Base-by-base conservation (phyloP, 1,140 invertebrate genomes). In the Aricia agestis region DNA sequence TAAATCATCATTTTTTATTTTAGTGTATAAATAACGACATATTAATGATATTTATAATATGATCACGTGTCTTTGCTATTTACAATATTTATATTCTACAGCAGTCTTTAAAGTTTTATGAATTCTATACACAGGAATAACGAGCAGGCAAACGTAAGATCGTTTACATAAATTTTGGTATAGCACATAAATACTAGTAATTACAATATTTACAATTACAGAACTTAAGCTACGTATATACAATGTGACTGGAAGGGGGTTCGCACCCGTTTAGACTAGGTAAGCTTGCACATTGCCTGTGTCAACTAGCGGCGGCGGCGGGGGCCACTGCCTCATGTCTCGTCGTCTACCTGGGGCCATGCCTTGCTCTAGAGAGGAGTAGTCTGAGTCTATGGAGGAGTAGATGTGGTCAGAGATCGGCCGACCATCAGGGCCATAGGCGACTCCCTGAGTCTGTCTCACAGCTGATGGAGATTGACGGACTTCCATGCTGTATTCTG, bases 381-480 rank as follows among this genome's bases (percentile, higher is more conserved):
- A 97, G 85, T 97, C 96, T 71, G 96, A 96, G 87, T 97, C 96
- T 87, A 97, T 97, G 78, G 95, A 96, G 36, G 96, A 97, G 84
- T 97, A 97, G 79, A 97, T 97, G 88, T 97, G 96, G 91, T 97
- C 96, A 70, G 96, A 96, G 52, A 96, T 94, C 25, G 96, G 96
- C 76, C 95, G 93, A 70, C 94, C 89, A 72, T 90, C 91, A 17
- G 89, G 90, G 61, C 89, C 89, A 57, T 88, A 87, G 36, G 85
- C 89, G 0, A 89, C 83, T 58, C 82, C 87, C 75, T 90, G 86
- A 19, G 90, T 92, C 79, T 92, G 91, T 72, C 90, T 83, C 63
- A 90, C 82, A 70, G 91, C 93, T 79, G 86, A 92, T 71, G 76
- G 89, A 78, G 82, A 91, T 83, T 86, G 91, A 71, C 86, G 83